Base-by-base conservation (phyloP, 2,797 vertebrate species). In the Chiloscyllium punctatum region DNA sequence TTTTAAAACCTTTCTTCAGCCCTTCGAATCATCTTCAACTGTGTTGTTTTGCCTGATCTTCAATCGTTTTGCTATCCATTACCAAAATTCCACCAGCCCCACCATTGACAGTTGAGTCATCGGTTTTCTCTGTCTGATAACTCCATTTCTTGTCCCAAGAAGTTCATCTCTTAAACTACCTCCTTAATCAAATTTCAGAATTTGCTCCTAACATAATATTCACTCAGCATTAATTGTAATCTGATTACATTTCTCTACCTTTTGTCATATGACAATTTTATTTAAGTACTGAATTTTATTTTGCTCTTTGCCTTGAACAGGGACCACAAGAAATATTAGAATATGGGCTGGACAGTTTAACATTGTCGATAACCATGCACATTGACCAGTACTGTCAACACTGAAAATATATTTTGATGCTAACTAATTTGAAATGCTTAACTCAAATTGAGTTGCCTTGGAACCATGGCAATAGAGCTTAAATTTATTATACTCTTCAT, bases 401-500 rank as follows among this genome's bases (percentile, higher is more conserved):
- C 66, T 77, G 30, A 95, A 57, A 74, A 92, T 33, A 95, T 95
- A 74, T 77, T 74, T 72, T 27, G 42, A 77, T 95, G 74, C 48
- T 53, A 95, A 74, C 51, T 77, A 95, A 42, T 53, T 77, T 71
- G 42, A 94, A 94, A 94, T 72, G 48, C 48, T 51, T 51, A 77
- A 77, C 72, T 95, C 72, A 77, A 77, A 95, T 95, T 95, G 94
- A 95, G 74, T 95, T 74, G 77, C 71, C n/a, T 95, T 95, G 42
- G 71, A 77, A 71, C 71, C 30, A n/a, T 77, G 18, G 48, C 71
- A 95, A 77, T 94, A 74, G 51, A 94, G 69, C 33, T 95, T n/a
- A 92, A 92, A 92, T 92, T 37, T 68, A 92, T 92, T 69, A 69
- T 69, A 25, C n/a, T 2, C n/a, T 92, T 69, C n/a, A 25, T 69